Percentiles rank a stretch among this genome's conserved stretches.
Evolutionary conservation across 1,140 invertebrate species (phyloP).

Genomic region (Drosophila pseudoobscura): DNA sequence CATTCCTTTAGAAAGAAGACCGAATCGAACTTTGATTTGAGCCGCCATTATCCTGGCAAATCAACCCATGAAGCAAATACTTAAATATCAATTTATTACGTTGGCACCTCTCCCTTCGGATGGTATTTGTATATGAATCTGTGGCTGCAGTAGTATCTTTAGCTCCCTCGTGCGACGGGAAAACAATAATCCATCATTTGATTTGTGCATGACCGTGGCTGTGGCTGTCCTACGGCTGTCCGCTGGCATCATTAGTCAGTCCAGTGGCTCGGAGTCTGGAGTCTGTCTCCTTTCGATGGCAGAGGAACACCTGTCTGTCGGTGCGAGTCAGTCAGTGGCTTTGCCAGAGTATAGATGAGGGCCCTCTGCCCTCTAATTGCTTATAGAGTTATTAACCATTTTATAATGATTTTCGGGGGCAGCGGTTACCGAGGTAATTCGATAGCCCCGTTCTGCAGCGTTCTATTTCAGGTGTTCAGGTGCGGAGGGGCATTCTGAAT

Average conservation of each 20-base stretch:
- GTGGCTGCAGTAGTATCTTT: background rate
- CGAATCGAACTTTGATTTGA: constrained; percentile 15
- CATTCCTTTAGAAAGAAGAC: too few species aligned
- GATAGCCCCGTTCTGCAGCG: constrained; percentile 22
- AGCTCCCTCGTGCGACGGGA: constrained; percentile 27
- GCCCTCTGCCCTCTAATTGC: constrained; percentile 48
- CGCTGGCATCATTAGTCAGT: constrained; percentile 67
- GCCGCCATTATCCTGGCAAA: constrained; percentile 26
- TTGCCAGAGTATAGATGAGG: constrained; percentile 5
- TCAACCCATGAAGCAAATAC: constrained; percentile 43
- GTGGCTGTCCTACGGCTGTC: constrained; percentile 29
- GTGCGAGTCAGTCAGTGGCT: too few species aligned
- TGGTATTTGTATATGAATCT: constrained; percentile 6
- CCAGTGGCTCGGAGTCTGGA: constrained; percentile 18
- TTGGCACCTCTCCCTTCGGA: constrained; percentile 18
- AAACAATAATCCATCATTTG: constrained; percentile 73
- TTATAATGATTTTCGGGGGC: constrained; percentile 48
- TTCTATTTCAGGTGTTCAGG: constrained; percentile 26
- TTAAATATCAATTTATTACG: constrained; percentile 73
- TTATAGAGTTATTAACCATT: constrained; percentile 74
- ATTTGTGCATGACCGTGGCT: constrained; percentile 1
- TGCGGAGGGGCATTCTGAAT: background rate
- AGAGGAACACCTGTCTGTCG: constrained; percentile 32
- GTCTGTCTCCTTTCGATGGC: constrained; percentile 16
- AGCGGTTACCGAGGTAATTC: constrained; percentile 41